Percentiles rank a stretch among this genome's conserved stretches.
Conservation (phyloP, 2,797 vertebrate genomes). For the Onychomys torridus region DNA sequence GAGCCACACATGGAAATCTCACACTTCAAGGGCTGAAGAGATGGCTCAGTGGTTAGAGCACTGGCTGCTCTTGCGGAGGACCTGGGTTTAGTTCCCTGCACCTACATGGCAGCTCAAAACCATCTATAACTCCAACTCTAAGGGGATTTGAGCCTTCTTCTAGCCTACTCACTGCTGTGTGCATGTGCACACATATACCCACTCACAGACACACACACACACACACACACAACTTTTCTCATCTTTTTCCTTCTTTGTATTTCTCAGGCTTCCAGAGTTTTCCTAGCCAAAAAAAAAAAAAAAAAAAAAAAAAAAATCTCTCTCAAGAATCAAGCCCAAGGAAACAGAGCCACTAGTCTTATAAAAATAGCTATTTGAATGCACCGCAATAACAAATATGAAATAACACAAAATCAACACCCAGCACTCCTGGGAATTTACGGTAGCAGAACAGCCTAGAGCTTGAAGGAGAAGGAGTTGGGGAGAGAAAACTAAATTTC, state of each 20-base stretch:
- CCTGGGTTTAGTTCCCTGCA: background rate
- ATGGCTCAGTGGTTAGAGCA: background rate
- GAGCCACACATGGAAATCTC: background rate
- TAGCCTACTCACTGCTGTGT: background rate
- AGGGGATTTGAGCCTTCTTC: background rate
- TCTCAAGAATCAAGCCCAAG: constrained; percentile 17
- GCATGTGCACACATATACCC: background rate
- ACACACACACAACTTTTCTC: background rate
- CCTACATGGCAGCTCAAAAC: background rate
- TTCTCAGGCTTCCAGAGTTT: constrained; percentile 21
- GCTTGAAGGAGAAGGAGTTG: background rate
- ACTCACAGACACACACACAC: background rate
- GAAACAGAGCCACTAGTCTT: constrained; percentile 10
- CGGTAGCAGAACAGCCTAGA: background rate
- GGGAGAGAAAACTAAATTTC: background rate
- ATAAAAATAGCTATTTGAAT: constrained; percentile 19
- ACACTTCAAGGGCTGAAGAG: background rate
- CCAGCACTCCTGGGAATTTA: background rate
- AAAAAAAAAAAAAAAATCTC: background rate
- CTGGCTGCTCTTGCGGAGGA: background rate
- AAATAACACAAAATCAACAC: constrained; percentile 56
- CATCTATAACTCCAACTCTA: background rate
- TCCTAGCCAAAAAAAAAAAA: background rate
- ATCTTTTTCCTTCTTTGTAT: background rate
- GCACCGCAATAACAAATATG: constrained; percentile 24